Base-by-base conservation (phyloP, 2,113 vertebrate species). In the Heterocephalus glaber region DNA sequence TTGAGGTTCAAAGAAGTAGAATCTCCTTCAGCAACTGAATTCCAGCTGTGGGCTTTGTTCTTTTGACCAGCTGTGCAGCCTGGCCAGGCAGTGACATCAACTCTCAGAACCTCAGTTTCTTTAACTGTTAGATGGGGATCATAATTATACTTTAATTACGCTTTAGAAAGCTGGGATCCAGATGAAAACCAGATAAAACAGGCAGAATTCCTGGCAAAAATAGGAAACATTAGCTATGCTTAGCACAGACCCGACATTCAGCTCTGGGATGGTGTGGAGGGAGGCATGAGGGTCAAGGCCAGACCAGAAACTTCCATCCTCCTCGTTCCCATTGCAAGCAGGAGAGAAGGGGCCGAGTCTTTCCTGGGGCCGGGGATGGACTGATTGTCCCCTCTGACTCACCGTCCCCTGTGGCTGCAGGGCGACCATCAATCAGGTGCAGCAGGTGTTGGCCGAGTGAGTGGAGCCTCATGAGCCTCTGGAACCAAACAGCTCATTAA, bases 401-500 rank as follows among this genome's bases (percentile, higher is more conserved):
- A 86, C 89, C 82, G 92, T 86, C 79, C 92, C 70, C 88, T 74
- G 14, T 86, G 88, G 79, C 97, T 28, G 0, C 14, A 4, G 95
- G 90, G 90, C 86, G 66, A 3, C 60, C 90, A 89, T 93, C 90
- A 8, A 26, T 94, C 92, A 94, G 79, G 77, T 58, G 14, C 38
- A 66, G 95, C 49, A 56, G 80, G 90, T 84, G 68, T 68, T 76
- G 84, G 77, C 85, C 38, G 14, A 63, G 38, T 0, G 28, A 52
- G 28, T 77, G 86, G 83, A 86, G 22, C 54, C 54, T 66, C 54
- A n/a, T 49, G 17, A 89, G 68, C 47, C 88, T 54, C 20, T 2
- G 72, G 90, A 94, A 90, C 81, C 58, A 68, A 89, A 94, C 24
- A 49, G 95, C 63, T 94, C 94, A 85, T 95, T 95, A 90, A 94